Conservation (phyloP, 2,113 vertebrate species). For the Hypomesus transpacificus region DNA sequence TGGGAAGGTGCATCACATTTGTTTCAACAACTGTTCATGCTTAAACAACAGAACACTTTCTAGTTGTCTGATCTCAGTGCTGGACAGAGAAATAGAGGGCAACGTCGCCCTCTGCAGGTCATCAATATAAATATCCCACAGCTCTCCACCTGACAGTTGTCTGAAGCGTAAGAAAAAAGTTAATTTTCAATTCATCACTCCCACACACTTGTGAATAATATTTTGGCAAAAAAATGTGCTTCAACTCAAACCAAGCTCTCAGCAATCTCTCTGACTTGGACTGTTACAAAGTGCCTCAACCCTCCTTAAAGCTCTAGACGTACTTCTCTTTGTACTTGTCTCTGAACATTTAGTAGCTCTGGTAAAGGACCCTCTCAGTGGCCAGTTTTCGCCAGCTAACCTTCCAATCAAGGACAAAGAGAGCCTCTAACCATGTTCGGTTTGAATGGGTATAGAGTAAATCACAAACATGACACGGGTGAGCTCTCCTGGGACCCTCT, state of each 20-base stretch:
- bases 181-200: no score
- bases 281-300: no score
- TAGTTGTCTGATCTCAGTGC: no score
- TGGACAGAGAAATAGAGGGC: constrained; percentile 37
- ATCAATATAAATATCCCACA: constrained; percentile 51
- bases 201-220: background rate
- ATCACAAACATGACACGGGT: constrained; percentile 64
- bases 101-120: constrained; percentile 74
- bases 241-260: background rate
- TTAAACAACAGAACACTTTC: no score
- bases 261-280: background rate
- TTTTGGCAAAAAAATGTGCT: background rate
- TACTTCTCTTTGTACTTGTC: constrained; percentile 8
- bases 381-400: constrained; percentile 52
- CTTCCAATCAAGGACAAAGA: constrained; percentile 62
- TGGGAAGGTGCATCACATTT: no score
- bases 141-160: constrained; percentile 15
- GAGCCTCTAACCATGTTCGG: constrained; percentile 56
- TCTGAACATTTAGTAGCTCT: constrained; percentile 17
- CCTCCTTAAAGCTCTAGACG: constrained; percentile 15
- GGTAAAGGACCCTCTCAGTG: constrained; percentile 34
- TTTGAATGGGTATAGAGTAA: constrained; percentile 59
- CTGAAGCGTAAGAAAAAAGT: background rate
- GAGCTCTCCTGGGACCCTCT: constrained; percentile 49
- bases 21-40: no score